Percentiles rank a stretch among this genome's conserved stretches.
These are phyloP conservation scores for Rhagophthalmus giganteus DNA, from an alignment of 2,888 invertebrate genomes.

Conservation along the genomic window DNA sequence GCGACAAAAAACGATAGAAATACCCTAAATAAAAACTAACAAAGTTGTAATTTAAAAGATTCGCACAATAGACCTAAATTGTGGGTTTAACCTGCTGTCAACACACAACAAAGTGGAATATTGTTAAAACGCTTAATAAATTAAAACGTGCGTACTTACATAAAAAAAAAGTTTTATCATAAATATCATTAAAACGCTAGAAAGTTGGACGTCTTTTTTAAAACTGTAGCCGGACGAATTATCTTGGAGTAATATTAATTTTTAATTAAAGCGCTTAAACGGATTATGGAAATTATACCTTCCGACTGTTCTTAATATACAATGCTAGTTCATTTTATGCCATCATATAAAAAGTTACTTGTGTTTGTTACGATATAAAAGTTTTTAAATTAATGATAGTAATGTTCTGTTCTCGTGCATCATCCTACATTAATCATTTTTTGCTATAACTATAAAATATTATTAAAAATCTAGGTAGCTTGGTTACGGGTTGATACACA, in stretches of 20 bases:
- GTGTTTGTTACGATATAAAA: not conserved
- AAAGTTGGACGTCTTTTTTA: constrained; percentile 23
- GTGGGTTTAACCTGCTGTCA: no score
- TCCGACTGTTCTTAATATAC: constrained; percentile 21
- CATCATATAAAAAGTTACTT: constrained; percentile 4
- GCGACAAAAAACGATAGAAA: no score
- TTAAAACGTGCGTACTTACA: constrained; percentile 10
- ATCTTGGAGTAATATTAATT: constrained; percentile 37
- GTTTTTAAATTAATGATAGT: constrained; percentile 4
- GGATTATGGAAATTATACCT: constrained; percentile 41
- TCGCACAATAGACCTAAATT: no score
- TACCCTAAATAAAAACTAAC: no score
- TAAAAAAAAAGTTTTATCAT: constrained; percentile 27
- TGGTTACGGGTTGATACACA: constrained; percentile 90
- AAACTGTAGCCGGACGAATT: constrained; percentile 27
- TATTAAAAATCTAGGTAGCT: constrained; percentile 68
- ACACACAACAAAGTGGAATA: constrained; percentile 15
- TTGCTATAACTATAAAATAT: constrained; percentile 9
- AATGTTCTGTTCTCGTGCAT: constrained; percentile 10
- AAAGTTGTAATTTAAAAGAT: no score
- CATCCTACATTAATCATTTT: constrained; percentile 8
- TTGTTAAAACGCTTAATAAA: constrained; percentile 20
- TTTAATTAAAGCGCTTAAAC: constrained; percentile 40
- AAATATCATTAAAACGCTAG: constrained; percentile 28
- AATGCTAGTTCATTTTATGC: constrained; percentile 16